Evolutionary conservation across 1,140 invertebrate genomes (phyloP), one percentile per base, ranked within the genome.

Genomic region (Drosophila pseudoobscura): DNA sequence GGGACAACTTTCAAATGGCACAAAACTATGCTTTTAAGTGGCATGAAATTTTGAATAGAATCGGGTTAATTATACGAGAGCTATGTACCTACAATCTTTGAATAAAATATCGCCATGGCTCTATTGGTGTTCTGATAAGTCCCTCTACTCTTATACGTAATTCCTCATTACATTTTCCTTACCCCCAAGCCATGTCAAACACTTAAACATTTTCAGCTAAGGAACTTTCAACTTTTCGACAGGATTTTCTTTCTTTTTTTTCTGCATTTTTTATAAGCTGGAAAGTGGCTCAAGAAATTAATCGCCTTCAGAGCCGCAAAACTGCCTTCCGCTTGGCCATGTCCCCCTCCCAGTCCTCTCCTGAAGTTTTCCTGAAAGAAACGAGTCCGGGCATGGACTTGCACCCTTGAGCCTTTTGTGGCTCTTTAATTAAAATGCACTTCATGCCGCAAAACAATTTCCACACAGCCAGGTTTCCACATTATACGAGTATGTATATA

Each of bases 361-460:
- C 44, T 29, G 35, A 56, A 29, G 22, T 52, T 51, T 54, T 44
- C 9, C 13, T 46, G 26, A 20, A 41, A 49, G 52, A 65, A 55
- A 11, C 2, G 49, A 52, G 13, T 49, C 54, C 45, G 11, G 63
- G 53, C 26, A 69, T 55, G 26, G 69, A 53, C 45, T 49, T 44
- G 71, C 71, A 74, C 60, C 51, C 70, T 74, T 74, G 20, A 58
- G 60, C 70, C 44, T 52, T 56, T 76, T 65, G 58, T 55, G 57
- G 56, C 64, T 44, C 49, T 69, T 87, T 85, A 84, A 87, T 84
- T 80, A 84, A 80, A 84, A 84, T 87, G 82, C 73, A 84, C 71
- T 79, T 84, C 60, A 69, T 64, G 75, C 56, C 13, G 35, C 35
- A 13, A 15, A 31, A 66, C 63, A 71, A 31, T 60, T 24, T 60